Base-by-base conservation (phyloP, 2,888 invertebrate genomes). In the Teleogryllus oceanicus region DNA sequence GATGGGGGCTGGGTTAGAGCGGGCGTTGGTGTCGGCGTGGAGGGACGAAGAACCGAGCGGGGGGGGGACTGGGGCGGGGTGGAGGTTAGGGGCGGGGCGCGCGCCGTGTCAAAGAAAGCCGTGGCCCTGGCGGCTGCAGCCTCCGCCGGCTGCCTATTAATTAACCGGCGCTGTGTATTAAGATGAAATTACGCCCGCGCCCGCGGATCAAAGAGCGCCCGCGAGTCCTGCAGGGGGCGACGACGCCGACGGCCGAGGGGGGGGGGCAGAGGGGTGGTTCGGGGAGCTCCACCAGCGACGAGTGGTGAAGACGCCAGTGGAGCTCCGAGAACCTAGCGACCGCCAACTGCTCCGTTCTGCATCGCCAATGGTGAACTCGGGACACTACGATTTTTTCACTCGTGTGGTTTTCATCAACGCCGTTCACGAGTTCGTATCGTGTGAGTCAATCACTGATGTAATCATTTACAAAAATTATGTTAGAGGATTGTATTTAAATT, bases 131-230 rank as follows among this genome's bases (percentile, higher is more conserved):
- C 13, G n/a, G 62, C 62, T 5, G 13, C 62, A 8, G 11, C 62
- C 62, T 62, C n/a, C 62, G n/a, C 62, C 37, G 8, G 62, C 62
- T 62, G 37, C 62, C 62, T 62, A 62, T 62, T 62, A 62, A 62
- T 62, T 62, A 62, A 62, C 62, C 62, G 62, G n/a, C 62, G 62
- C 62, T 62, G 62, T 62, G 62, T 62, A 62, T 62, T 62, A 62
- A 62, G 62, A 62, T 62, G 62, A 16, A 62, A 62, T 62, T 62
- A 62, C 62, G 62, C 16, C 13, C 4, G 13, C 16, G 3, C 16
- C 16, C 13, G 16, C n/a, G 62, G 62, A 62, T 62, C 62, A 13
- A 62, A 62, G 62, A 62, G 62, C 62, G 62, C 62, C 16, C 5
- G 1, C 1, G 12, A n/a, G n/a, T 13, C 16, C n/a, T 4, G 62